These are phyloP conservation scores for Oxytorus armatus DNA, from an alignment of 2,888 invertebrate genomes.

Conservation along the genomic window DNA sequence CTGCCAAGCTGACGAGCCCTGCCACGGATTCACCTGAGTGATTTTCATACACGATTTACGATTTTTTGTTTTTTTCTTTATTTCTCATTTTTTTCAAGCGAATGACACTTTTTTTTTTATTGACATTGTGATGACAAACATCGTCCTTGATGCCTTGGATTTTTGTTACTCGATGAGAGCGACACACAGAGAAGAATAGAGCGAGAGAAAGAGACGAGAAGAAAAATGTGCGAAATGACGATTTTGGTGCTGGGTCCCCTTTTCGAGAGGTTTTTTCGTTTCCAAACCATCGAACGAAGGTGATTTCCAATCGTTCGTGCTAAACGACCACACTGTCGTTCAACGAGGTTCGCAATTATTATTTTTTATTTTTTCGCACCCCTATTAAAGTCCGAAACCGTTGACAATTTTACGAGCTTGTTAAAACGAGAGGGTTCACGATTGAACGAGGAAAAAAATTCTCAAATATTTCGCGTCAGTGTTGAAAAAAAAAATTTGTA, in stretches of 20 bases:
- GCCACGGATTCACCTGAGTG: conserved; percentile 71
- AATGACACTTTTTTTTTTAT: conserved; percentile 58
- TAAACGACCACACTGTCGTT: conserved; percentile 48
- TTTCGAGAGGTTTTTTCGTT: conserved; percentile 42
- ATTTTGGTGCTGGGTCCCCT: conserved; percentile 26
- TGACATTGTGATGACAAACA: conserved; percentile 55
- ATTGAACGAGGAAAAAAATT: too few species aligned
- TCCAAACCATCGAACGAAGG: background rate
- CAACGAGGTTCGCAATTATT: background rate
- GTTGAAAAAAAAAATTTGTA: too few species aligned
- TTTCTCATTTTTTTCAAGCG: background rate
- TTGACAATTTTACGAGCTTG: too few species aligned
- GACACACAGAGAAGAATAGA: conserved; percentile 5
- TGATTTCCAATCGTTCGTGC: background rate
- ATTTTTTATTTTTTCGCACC: background rate
- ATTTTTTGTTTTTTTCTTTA: conserved; percentile 16
- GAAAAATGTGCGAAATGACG: too few species aligned
- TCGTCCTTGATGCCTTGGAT: conserved; percentile 64
- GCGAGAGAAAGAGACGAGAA: too few species aligned
- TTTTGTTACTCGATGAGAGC: conserved; percentile 39
- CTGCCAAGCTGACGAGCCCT: conserved; percentile 69
- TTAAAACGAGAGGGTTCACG: too few species aligned
- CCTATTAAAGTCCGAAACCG: background rate
- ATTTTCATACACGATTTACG: conserved; percentile 45
- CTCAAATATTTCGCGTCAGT: too few species aligned